phyloP scores from a whole-genome alignment of 2,113 vertebrate species.

The Pan troglodytes region NHGRI_mPanTro3-v2.1_pri NC_072408.2:36377001-36377500 shows the following conservation, averaged over 20 bases:
- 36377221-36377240: not conserved
- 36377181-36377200: not conserved
- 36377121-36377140: not conserved
- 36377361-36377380: conserved; percentile 26
- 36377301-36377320: conserved; percentile 19
- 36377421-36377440: conserved; percentile 48
- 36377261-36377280: not conserved
- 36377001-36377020: conserved; percentile 19
- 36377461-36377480: conserved; percentile 21
- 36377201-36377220: not conserved
- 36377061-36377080: not conserved
- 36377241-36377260: not conserved
- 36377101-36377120: not conserved
- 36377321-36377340: not conserved
- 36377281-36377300: not conserved
- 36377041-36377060: not conserved
- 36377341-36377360: not conserved
- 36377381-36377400: conserved; percentile 26
- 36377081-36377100: not conserved
- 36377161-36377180: not conserved
- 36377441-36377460: conserved; percentile 61
- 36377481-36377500: conserved; percentile 22
- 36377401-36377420: conserved; percentile 68
- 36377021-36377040: not conserved
- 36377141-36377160: not conserved